phyloP scores from a whole-genome alignment of 2,888 invertebrate species.

The Dasysyrphus albostriatus region DNA sequence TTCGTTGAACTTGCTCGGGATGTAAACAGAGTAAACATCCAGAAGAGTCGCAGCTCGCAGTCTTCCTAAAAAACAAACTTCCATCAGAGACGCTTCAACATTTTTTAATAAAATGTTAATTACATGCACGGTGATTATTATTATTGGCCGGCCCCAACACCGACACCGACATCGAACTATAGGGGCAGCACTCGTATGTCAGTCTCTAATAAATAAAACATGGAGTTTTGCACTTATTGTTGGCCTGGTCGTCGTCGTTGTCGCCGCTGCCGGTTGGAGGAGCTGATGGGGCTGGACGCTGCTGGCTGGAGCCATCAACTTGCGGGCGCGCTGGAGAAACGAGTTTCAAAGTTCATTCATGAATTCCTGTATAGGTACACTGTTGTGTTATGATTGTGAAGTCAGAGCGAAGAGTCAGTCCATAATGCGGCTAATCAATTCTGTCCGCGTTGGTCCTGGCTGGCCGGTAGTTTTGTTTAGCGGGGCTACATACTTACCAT shows the following conservation, averaged over 20 bases:
- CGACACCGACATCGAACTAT: slow-evolving; percentile 53
- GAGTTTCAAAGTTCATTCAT: slow-evolving; percentile 76
- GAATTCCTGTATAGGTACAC: slow-evolving; percentile 53
- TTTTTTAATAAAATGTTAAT: slow-evolving; percentile 79
- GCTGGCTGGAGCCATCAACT: slow-evolving; percentile 40
- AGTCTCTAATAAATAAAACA: slow-evolving; percentile 77
- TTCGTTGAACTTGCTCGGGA: slow-evolving; percentile 39
- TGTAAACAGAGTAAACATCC: slow-evolving; percentile 45
- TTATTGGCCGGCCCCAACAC: slow-evolving; percentile 77
- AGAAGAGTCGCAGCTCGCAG: slow-evolving; percentile 5
- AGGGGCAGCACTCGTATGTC: slow-evolving; percentile 74
- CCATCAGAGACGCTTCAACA: slow-evolving; percentile 43
- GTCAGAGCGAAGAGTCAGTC: slow-evolving; percentile 47
- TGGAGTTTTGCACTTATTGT: slow-evolving; percentile 74
- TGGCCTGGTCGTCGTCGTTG: slow-evolving; percentile 54
- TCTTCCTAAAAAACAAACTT: slow-evolving; percentile 39
- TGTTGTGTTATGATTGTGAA: slow-evolving; percentile 40
- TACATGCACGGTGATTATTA: slow-evolving; percentile 81
- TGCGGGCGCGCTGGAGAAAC: slow-evolving; percentile 49
- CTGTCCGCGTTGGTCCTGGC: slow-evolving; percentile 73
- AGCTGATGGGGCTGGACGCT: slow-evolving; percentile 26
- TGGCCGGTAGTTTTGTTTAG: slow-evolving; percentile 35
- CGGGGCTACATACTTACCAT: slow-evolving; percentile 7
- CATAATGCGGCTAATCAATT: slow-evolving; percentile 73
- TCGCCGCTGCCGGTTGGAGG: background rate